These are phyloP conservation scores for Drosophila suboccidentalis DNA, from an alignment of 2,888 invertebrate species.

Conservation along the genomic window DNA sequence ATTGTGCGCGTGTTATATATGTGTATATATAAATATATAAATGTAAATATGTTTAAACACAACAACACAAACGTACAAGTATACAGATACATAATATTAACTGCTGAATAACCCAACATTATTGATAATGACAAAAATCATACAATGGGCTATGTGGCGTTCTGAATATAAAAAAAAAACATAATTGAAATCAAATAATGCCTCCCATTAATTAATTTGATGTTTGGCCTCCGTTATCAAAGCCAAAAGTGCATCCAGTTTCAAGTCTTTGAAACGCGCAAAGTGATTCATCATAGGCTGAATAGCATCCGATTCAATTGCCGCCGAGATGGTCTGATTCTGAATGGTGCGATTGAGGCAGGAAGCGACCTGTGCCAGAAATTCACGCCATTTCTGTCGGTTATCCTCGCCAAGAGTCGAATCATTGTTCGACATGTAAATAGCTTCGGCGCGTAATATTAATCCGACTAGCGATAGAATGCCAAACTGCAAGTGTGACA, in stretches of 20 bases:
- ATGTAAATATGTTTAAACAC: constrained; percentile 58
- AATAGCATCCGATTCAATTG: constrained; percentile 85
- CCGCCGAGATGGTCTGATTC: constrained; percentile 85
- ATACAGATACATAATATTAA: constrained; percentile 60
- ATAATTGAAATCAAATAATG: constrained; percentile 28
- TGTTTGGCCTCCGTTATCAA: constrained; percentile 85
- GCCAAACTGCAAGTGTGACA: constrained; percentile 79
- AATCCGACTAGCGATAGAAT: constrained; percentile 84
- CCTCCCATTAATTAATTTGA: constrained; percentile 80
- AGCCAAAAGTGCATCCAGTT: constrained; percentile 84
- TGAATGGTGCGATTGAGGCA: constrained; percentile 84
- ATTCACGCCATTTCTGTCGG: constrained; percentile 82
- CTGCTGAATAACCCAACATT: constrained; percentile 53
- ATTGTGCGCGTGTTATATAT: constrained; percentile 54
- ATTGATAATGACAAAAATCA: constrained; percentile 37
- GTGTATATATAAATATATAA: constrained; percentile 26
- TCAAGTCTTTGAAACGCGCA: constrained; percentile 84
- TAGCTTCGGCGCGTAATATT: constrained; percentile 83
- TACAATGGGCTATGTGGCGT: constrained; percentile 32
- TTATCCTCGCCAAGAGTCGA: constrained; percentile 69
- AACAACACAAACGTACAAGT: constrained; percentile 58
- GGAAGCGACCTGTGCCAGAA: constrained; percentile 83
- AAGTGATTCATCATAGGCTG: constrained; percentile 85
- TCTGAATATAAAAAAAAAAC: constrained; percentile 20
- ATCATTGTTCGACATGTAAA: constrained; percentile 78